phyloP scores from a whole-genome alignment of 2,797 vertebrate species.

The Chaetodon trifasciatus region DNA sequence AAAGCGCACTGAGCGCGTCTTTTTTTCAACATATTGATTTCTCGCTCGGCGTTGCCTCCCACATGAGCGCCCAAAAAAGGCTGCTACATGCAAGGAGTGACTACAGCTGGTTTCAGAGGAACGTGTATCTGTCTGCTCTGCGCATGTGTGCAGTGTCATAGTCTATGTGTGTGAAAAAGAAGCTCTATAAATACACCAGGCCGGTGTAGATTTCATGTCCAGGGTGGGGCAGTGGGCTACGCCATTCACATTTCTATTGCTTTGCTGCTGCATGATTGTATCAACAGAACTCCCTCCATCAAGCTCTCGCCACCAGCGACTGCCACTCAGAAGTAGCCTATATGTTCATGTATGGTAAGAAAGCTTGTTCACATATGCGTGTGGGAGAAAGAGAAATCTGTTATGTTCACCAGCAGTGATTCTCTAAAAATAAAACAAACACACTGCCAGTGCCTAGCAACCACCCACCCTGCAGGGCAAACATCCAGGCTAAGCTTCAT shows the following conservation, averaged over 20 bases:
- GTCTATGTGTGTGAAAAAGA: slow-evolving; percentile 74
- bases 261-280: slow-evolving; percentile 28
- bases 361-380: slow-evolving; percentile 34
- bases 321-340: neutral
- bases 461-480: slow-evolving; percentile 82
- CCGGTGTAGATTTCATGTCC: slow-evolving; percentile 78
- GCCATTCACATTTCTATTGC: slow-evolving; percentile 70
- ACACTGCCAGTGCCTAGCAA: slow-evolving; percentile 82
- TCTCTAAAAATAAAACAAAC: slow-evolving; percentile 89
- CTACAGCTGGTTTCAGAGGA: slow-evolving; percentile 70
- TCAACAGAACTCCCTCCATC: slow-evolving; percentile 13
- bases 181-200: slow-evolving; percentile 82
- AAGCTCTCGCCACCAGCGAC: neutral
- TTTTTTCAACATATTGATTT: slow-evolving; percentile 37
- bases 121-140: slow-evolving; percentile 40
- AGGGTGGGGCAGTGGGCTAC: slow-evolving; percentile 71
- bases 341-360: slow-evolving; percentile 39
- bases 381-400: slow-evolving; percentile 66
- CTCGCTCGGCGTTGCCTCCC: slow-evolving; percentile 47
- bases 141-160: slow-evolving; percentile 78
- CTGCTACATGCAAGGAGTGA: slow-evolving; percentile 65
- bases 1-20: neutral
- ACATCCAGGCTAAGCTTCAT: slow-evolving; percentile 84
- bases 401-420: slow-evolving; percentile 77
- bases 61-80: slow-evolving; percentile 83